Evolutionary conservation across 2,888 invertebrate genomes (phyloP).

Genomic region (Erebia aethiops): DNA sequence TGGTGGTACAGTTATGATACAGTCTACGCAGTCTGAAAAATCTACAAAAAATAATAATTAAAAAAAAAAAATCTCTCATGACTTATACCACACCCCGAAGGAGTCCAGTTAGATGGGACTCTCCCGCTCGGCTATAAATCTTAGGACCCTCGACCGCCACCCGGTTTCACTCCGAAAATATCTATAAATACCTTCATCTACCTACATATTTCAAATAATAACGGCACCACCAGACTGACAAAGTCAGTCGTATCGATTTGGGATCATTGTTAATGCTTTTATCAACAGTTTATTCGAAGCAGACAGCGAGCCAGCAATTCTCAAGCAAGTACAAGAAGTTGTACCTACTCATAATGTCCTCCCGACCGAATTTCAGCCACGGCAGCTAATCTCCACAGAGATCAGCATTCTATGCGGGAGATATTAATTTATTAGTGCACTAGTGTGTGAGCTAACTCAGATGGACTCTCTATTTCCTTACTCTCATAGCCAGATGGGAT

Average conservation of each 20-base stretch:
- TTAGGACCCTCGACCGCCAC: slow-evolving; percentile 81
- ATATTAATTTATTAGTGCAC: too few relatives aligned
- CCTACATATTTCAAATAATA: slow-evolving; percentile 81
- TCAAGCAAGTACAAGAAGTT: too few relatives aligned
- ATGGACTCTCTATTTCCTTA: too few relatives aligned
- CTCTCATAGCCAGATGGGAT: too few relatives aligned
- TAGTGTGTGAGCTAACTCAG: too few relatives aligned
- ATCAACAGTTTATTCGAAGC: too few relatives aligned
- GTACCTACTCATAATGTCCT: too few relatives aligned
- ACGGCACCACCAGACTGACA: slow-evolving; percentile 65
- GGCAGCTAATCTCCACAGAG: too few relatives aligned
- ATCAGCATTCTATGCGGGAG: too few relatives aligned
- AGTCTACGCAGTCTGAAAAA: not conserved
- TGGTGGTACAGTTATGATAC: too few relatives aligned
- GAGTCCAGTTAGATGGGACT: slow-evolving; percentile 80
- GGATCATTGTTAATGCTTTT: slow-evolving; percentile 27
- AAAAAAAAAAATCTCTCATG: slow-evolving; percentile 15
- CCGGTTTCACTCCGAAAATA: slow-evolving; percentile 80
- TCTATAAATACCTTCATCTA: slow-evolving; percentile 78
- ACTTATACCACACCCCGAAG: slow-evolving; percentile 51
- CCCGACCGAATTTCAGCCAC: too few relatives aligned
- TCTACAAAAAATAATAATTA: not conserved
- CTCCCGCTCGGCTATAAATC: slow-evolving; percentile 81
- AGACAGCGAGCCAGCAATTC: too few relatives aligned
- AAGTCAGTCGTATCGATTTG: slow-evolving; percentile 51